Base-by-base conservation (phyloP, 2,113 vertebrate genomes). In the Copsychus sechellarum region DNA sequence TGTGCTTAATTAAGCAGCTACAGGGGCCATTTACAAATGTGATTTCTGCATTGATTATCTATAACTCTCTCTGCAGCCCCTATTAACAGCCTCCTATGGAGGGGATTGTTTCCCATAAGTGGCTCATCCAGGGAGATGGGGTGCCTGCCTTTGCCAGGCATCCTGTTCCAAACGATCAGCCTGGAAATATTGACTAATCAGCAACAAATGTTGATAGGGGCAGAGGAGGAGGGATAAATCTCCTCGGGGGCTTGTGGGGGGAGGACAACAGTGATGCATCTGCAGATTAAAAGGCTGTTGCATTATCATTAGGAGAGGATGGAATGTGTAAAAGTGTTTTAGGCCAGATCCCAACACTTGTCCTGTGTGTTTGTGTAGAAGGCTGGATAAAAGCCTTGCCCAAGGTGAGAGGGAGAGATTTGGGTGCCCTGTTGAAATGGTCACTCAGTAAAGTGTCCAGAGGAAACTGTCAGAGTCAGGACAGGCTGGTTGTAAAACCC, bases 1-100 rank as follows among this genome's bases (percentile, higher is more conserved):
- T 47, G 84, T 71, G 87, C 86, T 89, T 95, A 97, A 97, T 96
- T 96, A 96, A 93, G 92, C 87, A 90, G 81, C 89, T 96, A 60
- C 88, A 82, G 93, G 79, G 82, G 78, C 89, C 88, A 74, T 90
- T 97, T 95, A 74, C 87, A 92, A 93, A 91, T 43, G 84, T 77
- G 84, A 86, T 94, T 96, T 92, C 78, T 81, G 79, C 88, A 96
- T 92, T 91, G 96, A 95, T 92, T 93, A 91, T 34, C 95, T 85
- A 86, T 95, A 95, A 95, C 22, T 96, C 88, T 93, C 58, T 19
- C 84, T 79, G 31, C 86, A 88, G 69, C 45, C 79, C 78, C 92
- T 71, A 54, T 95, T 95, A 92, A 78, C 79, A 72, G 64, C 70
- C 60, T 89, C 54, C 81, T 40, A 4, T 31, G 47, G 70, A 53